Conservation (phyloP, 2,113 vertebrate species). For the Ariopsis seemanni region DNA sequence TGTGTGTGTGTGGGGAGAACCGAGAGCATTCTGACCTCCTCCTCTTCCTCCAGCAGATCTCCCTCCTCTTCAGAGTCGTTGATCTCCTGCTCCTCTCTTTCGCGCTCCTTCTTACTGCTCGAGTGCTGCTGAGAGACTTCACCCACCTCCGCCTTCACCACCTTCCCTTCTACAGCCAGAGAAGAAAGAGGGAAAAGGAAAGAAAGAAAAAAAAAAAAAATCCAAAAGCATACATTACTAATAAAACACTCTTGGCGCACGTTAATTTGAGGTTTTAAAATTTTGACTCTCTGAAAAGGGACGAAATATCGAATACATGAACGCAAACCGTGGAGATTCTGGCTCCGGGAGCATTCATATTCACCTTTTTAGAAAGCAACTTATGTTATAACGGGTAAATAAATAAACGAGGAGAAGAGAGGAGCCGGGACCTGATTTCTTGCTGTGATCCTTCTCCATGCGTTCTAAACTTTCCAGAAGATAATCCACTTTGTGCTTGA, state of each 20-base stretch:
- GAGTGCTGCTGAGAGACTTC: slow-evolving; percentile 65
- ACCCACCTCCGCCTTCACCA: slow-evolving; percentile 72
- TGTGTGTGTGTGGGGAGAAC: neutral
- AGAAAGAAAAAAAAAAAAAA: neutral
- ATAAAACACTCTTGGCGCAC: too few relatives aligned
- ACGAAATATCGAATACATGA: too few relatives aligned
- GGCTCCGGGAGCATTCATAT: too few relatives aligned
- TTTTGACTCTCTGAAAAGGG: too few relatives aligned
- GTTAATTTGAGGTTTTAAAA: too few relatives aligned
- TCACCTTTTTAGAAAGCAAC: too few relatives aligned
- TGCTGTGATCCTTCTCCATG: slow-evolving; percentile 85
- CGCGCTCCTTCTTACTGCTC: slow-evolving; percentile 75
- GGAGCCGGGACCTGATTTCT: slow-evolving; percentile 70
- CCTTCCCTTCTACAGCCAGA: slow-evolving; percentile 70
- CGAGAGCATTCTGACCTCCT: slow-evolving; percentile 48
- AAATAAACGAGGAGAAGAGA: neutral
- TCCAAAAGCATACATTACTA: too few relatives aligned
- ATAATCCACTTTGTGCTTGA: slow-evolving; percentile 89
- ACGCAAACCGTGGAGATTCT: too few relatives aligned
- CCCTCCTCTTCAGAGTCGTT: slow-evolving; percentile 84
- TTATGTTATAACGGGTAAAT: too few relatives aligned
- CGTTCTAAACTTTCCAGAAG: slow-evolving; percentile 83
- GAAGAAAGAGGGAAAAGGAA: neutral
- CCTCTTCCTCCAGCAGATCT: slow-evolving; percentile 81
- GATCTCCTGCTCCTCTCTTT: slow-evolving; percentile 70